These are phyloP conservation scores for Pomacea maculata DNA, from an alignment of 1,140 invertebrate genomes.

Conservation along the genomic window DNA sequence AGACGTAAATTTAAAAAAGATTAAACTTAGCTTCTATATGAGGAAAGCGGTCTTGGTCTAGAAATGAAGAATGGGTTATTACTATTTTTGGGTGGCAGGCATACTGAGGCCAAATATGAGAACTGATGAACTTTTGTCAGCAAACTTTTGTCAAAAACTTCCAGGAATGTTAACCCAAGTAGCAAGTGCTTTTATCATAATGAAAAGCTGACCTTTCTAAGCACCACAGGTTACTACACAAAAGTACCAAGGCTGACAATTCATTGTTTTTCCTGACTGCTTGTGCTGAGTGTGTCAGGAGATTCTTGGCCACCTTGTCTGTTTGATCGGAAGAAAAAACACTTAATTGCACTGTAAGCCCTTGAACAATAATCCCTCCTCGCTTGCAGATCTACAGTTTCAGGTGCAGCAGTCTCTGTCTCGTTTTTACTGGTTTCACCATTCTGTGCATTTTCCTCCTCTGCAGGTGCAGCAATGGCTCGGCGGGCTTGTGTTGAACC, in stretches of 20 bases:
- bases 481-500: conserved; percentile 46
- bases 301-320: conserved; percentile 24
- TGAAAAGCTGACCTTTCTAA: no score
- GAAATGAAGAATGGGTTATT: no score
- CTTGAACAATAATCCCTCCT: conserved; percentile 36
- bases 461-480: conserved; percentile 1
- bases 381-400: background rate
- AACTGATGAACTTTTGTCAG: no score
- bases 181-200: no score
- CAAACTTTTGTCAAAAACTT: no score
- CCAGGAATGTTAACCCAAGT: no score
- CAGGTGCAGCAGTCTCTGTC: background rate
- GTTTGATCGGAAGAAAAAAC: conserved; percentile 38
- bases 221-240: background rate
- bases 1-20: no score
- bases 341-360: conserved; percentile 46
- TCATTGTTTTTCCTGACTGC: conserved; percentile 30
- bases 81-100: no score
- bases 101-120: no score
- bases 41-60: no score
- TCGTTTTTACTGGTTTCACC: background rate
- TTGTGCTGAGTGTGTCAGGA: conserved; percentile 28
- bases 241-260: background rate
- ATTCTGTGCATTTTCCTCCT: background rate
- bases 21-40: no score